Evolutionary conservation across 2,888 invertebrate species (phyloP), one percentile per base, ranked within the genome.

Genomic region (Sinentomon sp.): DNA sequence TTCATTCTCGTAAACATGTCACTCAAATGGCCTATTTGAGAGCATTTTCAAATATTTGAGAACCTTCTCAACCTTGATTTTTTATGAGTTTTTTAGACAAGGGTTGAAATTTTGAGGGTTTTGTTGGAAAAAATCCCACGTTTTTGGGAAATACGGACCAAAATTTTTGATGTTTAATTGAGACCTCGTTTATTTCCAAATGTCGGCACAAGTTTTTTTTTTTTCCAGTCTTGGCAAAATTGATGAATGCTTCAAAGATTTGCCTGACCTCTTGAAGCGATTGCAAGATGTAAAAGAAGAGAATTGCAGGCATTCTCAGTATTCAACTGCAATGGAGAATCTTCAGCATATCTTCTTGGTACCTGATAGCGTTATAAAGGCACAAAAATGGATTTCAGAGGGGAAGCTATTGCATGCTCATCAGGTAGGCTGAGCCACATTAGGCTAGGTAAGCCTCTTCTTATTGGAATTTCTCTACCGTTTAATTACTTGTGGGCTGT

Each of bases 331-430:
- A 0, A 85, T 83, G 63, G 92, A 97, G 50, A 97, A 97, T 50
- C 59, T 97, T 18, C 92, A 89, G 51, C 89, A 94, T 49, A 89
- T 97, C 40, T 92, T 94, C 48, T 89, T 85, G 27, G 87, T 94
- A 2, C 89, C 87, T 7, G 85, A 87, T 47, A 87, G 83, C 55
- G 82, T 94, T 1, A 74, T 80, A 34, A 85, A 82, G 53, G 87
- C 92, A 0, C 75, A 82, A 50, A 73, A 77, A 34, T 73, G 82
- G 61, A 92, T 97, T 37, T 76, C 72, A 40, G 89, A 94, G 44
- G 89, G 87, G 28, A 89, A 92, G 52, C 59, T 94, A 6, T 54
- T 97, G 2, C 77, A 83, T 52, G 87, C 94, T 5, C 94, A 94
- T 58, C 83, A 78, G 60, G 66, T 64, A 46, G 39, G 38, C 19